Conservation (phyloP, 2,113 vertebrate genomes). For the Bolborhynchus lineola region DNA sequence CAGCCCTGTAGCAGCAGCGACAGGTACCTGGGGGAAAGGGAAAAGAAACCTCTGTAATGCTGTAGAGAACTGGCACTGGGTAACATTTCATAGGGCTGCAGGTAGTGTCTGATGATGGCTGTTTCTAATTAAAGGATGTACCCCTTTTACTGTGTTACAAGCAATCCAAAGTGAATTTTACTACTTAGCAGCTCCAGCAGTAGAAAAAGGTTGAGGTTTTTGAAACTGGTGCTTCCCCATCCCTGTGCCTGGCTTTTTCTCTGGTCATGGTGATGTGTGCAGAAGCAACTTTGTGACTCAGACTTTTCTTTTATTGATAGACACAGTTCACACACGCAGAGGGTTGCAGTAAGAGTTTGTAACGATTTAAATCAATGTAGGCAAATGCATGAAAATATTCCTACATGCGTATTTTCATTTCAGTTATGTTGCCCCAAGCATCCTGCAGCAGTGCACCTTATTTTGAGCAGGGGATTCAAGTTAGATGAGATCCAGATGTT, state of each 20-base stretch:
- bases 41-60: not conserved
- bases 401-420: not conserved
- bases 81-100: not conserved
- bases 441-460: not conserved
- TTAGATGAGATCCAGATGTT: not conserved
- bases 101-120: not conserved
- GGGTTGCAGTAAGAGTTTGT: not conserved
- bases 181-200: not conserved
- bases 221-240: not conserved
- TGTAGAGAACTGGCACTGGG: not conserved
- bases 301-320: not conserved
- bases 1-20: not conserved
- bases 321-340: not conserved
- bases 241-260: not conserved
- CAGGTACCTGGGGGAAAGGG: not conserved
- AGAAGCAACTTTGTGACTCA: not conserved
- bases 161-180: not conserved
- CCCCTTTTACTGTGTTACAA: not conserved
- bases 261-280: not conserved
- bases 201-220: not conserved
- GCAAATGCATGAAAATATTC: not conserved
- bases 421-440: not conserved
- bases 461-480: not conserved
- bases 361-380: not conserved
- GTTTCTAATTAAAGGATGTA: fast-evolving